Percentiles rank a stretch among this genome's conserved stretches.
phyloP scores from a whole-genome alignment of 2,113 vertebrate genomes.

The Machaerirhynchus nigripectus region DNA sequence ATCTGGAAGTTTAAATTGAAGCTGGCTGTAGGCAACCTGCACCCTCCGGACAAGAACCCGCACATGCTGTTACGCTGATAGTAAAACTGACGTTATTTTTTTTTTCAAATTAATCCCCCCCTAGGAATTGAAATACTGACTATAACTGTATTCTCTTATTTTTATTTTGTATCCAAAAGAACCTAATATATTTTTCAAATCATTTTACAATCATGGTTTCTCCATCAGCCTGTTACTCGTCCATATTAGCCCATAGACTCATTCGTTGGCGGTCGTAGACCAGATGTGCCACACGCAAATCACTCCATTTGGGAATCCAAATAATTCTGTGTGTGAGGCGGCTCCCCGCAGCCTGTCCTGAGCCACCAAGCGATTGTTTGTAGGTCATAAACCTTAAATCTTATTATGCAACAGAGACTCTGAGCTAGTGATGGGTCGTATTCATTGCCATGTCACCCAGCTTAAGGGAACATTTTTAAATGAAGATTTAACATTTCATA shows the following conservation, averaged over 20 bases:
- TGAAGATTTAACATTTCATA: neutral
- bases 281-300: constrained; percentile 13
- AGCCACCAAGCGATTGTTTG: neutral
- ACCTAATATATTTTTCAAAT: constrained; percentile 13
- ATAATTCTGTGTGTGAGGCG: neutral
- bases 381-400: constrained; percentile 35
- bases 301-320: constrained; percentile 4
- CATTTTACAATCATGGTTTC: constrained; percentile 63
- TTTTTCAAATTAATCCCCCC: neutral
- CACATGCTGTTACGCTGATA: neutral
- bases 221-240: constrained; percentile 55
- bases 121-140: neutral
- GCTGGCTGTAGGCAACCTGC: constrained; percentile 2
- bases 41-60: constrained; percentile 5
- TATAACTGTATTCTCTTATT: neutral
- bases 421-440: neutral
- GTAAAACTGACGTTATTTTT: neutral
- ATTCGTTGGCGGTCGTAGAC: constrained; percentile 1
- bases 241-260: constrained; percentile 57
- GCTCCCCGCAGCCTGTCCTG: neutral
- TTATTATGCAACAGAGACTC: neutral
- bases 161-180: constrained; percentile 33
- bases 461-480: neutral
- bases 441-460: constrained; percentile 39
- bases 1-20: constrained; percentile 52